These are phyloP conservation scores for honey bee (Apis mellifera) DNA, from an alignment of 1,140 invertebrate species.

Conservation along the genomic window DNA sequence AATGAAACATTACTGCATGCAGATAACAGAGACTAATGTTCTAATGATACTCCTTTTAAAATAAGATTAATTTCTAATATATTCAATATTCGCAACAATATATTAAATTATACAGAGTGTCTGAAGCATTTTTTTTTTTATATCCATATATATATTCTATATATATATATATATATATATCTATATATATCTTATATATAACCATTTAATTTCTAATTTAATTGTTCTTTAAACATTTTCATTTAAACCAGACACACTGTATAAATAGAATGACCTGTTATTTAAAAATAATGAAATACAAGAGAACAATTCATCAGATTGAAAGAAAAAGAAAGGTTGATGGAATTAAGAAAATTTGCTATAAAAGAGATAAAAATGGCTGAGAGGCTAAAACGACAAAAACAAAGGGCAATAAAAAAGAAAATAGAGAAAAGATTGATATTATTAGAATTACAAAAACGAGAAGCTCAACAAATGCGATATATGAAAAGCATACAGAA, in stretches of 20 bases:
- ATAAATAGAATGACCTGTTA: neutral
- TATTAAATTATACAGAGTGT: no score
- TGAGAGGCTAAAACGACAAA: conserved; percentile 24
- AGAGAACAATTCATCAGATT: conserved; percentile 29
- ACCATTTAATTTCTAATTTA: no score
- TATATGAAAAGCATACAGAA: conserved; percentile 20
- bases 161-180: no score
- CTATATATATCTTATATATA: no score
- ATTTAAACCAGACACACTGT: neutral
- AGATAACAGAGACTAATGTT: no score
- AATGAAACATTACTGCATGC: no score
- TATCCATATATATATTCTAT: no score
- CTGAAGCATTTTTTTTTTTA: no score
- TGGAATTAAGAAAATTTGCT: neutral
- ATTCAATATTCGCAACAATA: no score
- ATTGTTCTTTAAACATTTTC: neutral
- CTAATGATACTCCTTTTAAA: no score
- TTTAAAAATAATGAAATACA: neutral
- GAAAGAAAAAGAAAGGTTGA: conserved; percentile 36
- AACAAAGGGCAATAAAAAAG: conserved; percentile 30
- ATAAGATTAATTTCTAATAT: no score
- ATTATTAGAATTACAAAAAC: conserved; percentile 7
- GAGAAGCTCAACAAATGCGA: conserved; percentile 29
- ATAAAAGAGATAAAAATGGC: conserved; percentile 4
- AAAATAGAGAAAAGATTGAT: conserved; percentile 33